A percentile compares a stretch with the other conserved stretches of the same genome.
Conservation (phyloP, 2,888 invertebrate species). For the Pediacus dermestoides region DNA sequence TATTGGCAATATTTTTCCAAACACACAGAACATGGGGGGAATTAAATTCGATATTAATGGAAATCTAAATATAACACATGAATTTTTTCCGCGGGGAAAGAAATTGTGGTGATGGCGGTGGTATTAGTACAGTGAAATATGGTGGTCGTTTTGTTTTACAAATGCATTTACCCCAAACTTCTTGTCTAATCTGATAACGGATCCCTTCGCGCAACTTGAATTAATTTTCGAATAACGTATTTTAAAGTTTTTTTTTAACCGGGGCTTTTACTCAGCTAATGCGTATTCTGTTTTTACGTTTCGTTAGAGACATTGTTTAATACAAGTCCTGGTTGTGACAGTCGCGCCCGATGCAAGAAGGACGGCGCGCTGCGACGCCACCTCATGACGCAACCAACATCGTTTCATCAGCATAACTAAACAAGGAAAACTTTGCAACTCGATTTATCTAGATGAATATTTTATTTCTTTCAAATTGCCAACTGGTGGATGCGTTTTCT, state of each 20-base stretch:
- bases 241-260: slow-evolving; percentile 23
- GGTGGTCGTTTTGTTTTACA: slow-evolving; percentile 25
- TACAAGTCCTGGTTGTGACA: slow-evolving; percentile 32
- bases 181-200: slow-evolving; percentile 28
- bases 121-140: too few relatives aligned
- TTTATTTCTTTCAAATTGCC: slow-evolving; percentile 27
- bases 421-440: slow-evolving; percentile 23
- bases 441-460: slow-evolving; percentile 28
- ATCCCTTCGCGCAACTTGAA: slow-evolving; percentile 22
- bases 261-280: neutral
- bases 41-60: too few relatives aligned
- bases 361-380: slow-evolving; percentile 7
- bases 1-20: too few relatives aligned
- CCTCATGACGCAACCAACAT: slow-evolving; percentile 10
- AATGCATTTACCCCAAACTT: slow-evolving; percentile 26
- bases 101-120: too few relatives aligned
- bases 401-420: slow-evolving; percentile 21
- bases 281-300: slow-evolving; percentile 21
- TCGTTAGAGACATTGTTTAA: slow-evolving; percentile 31
- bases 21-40: too few relatives aligned
- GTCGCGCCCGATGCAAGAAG: slow-evolving; percentile 29
- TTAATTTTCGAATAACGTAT: slow-evolving; percentile 29
- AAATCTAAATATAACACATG: too few relatives aligned
- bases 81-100: too few relatives aligned
- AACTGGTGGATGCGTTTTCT: slow-evolving; percentile 4